Conservation (phyloP, 2,888 invertebrate species). For the Drosophila multiciliata region DNA sequence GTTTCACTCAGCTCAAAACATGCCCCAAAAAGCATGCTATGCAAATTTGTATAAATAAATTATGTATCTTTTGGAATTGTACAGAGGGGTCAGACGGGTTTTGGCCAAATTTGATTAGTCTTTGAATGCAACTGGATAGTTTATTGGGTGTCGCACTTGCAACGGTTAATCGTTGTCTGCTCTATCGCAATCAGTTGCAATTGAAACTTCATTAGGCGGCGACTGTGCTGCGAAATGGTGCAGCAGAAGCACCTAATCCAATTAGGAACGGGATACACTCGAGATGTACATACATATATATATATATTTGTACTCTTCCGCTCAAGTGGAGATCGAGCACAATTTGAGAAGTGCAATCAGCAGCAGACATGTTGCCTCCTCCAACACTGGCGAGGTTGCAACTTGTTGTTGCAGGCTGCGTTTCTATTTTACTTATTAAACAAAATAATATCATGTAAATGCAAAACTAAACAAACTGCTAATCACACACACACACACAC, state of each 20-base stretch:
- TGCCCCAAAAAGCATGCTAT: constrained; percentile 17
- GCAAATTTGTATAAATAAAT: not conserved
- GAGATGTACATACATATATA: not conserved
- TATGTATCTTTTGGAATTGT: not conserved
- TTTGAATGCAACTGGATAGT: constrained; percentile 1
- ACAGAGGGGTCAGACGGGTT: not conserved
- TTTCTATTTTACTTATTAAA: constrained; percentile 36
- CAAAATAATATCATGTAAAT: constrained; percentile 66
- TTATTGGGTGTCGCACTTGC: constrained; percentile 19
- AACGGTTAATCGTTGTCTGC: constrained; percentile 30
- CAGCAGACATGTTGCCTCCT: constrained; percentile 12
- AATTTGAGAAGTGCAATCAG: constrained; percentile 36
- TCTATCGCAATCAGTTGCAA: constrained; percentile 39
- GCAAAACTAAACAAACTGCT: constrained; percentile 53
- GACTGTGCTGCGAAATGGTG: constrained; percentile 18
- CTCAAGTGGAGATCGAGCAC: constrained; percentile 16
- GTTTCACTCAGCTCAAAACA: accelerated
- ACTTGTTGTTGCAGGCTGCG: not conserved
- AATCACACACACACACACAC: constrained; percentile 15
- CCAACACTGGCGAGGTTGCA: not conserved
- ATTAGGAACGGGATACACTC: constrained; percentile 14
- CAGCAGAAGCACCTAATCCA: constrained; percentile 26
- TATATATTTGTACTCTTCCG: not conserved
- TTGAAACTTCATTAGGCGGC: constrained; percentile 43
- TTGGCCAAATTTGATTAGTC: constrained; percentile 20